These are phyloP conservation scores for Peromyscus nudipes DNA, from an alignment of 2,797 vertebrate species.

Conservation along the genomic window DNA sequence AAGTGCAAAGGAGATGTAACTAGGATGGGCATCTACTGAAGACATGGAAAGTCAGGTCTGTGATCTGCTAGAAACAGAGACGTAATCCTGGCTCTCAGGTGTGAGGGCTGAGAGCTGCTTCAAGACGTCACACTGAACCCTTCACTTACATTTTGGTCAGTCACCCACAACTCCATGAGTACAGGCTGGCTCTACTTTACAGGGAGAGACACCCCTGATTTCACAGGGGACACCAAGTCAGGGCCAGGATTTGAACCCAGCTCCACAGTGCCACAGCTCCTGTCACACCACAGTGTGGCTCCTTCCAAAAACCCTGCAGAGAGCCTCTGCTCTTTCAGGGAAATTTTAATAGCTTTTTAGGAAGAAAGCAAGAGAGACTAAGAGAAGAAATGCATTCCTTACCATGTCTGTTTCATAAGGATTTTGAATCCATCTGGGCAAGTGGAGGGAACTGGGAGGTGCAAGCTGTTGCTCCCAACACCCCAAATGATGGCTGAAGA, in stretches of 20 bases:
- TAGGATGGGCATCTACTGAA: neutral
- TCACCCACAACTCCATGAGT: neutral
- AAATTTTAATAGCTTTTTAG: constrained; percentile 15
- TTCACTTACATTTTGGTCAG: neutral
- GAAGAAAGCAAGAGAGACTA: neutral
- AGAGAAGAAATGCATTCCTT: constrained; percentile 78
- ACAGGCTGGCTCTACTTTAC: neutral
- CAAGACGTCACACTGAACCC: neutral
- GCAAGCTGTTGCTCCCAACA: constrained; percentile 98
- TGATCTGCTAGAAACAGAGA: neutral
- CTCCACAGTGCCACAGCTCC: neutral
- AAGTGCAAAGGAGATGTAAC: neutral
- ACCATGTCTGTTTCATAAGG: constrained; percentile 99
- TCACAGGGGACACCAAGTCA: neutral
- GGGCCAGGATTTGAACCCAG: neutral
- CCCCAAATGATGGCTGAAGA: constrained; percentile 99
- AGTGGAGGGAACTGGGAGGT: constrained; percentile 98
- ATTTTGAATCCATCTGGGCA: constrained; percentile 99
- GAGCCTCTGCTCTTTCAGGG: neutral
- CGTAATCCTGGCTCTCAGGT: neutral
- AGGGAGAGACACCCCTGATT: neutral
- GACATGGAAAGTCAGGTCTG: neutral
- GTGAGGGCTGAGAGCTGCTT: neutral
- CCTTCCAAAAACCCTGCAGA: neutral
- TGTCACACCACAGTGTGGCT: neutral